Conservation (phyloP, 1,140 invertebrate species). For the Polyergus mexicanus region DNA sequence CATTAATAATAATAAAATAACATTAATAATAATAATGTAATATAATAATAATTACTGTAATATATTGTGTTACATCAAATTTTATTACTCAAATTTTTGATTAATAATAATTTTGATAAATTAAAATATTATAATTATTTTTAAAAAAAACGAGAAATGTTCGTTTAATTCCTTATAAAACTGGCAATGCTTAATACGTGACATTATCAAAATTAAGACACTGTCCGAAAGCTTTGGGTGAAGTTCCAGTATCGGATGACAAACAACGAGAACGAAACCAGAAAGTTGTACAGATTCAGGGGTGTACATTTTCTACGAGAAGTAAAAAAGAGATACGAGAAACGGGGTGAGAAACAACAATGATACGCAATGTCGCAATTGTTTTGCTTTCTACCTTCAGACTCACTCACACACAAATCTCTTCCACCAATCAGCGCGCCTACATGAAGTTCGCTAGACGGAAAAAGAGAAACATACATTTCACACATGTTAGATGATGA, state of each 20-base stretch:
- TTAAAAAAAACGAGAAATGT: not conserved
- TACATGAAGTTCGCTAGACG: constrained; percentile 91
- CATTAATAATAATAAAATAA: constrained; percentile 5
- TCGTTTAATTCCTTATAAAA: constrained; percentile 57
- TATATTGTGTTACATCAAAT: not conserved
- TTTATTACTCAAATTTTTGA: not conserved
- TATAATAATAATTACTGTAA: not conserved
- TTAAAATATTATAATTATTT: not conserved
- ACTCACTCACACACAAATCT: constrained; percentile 87
- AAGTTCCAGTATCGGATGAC: constrained; percentile 1
- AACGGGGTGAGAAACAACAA: constrained; percentile 74
- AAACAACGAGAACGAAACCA: constrained; percentile 61
- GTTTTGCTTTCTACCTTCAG: constrained; percentile 84
- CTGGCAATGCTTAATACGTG: constrained; percentile 22
- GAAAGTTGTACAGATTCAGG: constrained; percentile 32
- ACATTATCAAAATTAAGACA: constrained; percentile 19
- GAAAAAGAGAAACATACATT: constrained; percentile 84
- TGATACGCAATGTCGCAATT: constrained; percentile 80
- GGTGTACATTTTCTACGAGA: constrained; percentile 67
- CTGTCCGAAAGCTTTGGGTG: not conserved
- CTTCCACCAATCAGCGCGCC: constrained; percentile 87
- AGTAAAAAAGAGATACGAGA: constrained; percentile 46
- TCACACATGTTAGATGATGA: constrained; percentile 80
- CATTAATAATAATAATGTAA: constrained; percentile 1
- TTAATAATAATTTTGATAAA: not conserved